Conservation (phyloP, 2,888 invertebrate genomes). For the Keiferia lycopersicella region DNA sequence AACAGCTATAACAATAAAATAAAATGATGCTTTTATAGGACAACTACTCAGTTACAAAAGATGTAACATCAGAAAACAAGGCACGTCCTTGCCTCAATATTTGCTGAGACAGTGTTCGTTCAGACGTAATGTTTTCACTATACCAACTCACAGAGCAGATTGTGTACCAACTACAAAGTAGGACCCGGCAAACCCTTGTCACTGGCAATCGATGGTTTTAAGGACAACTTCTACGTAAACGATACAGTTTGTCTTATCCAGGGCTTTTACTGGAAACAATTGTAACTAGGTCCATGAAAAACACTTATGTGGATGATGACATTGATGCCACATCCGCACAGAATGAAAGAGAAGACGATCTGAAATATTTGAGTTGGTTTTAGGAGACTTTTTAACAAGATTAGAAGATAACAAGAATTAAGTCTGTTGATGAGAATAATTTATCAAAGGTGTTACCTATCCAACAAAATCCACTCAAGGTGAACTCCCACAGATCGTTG, state of each 20-base stretch:
- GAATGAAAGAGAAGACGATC: background rate
- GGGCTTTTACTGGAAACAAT: background rate
- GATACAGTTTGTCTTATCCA: conserved; percentile 3
- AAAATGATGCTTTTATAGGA: too few relatives aligned
- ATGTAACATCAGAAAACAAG: too few relatives aligned
- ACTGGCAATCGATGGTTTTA: background rate
- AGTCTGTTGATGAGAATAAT: too few relatives aligned
- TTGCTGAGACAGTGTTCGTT: background rate
- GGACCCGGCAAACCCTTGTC: conserved; percentile 1
- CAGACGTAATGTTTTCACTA: background rate
- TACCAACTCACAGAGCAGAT: too few relatives aligned
- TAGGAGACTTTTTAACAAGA: background rate
- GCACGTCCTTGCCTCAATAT: background rate
- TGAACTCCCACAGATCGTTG: too few relatives aligned
- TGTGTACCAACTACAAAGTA: background rate
- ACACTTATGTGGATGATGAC: too few relatives aligned
- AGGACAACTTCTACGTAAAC: background rate
- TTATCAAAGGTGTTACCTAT: too few relatives aligned
- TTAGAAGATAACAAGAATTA: too few relatives aligned
- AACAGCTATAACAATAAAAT: too few relatives aligned
- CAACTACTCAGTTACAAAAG: too few relatives aligned
- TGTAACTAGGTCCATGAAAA: background rate
- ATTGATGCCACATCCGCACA: too few relatives aligned
- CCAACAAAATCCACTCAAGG: too few relatives aligned
- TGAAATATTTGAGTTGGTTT: background rate